Evolutionary conservation across 2,113 vertebrate genomes (phyloP).

Genomic region (Platichthys stellatus): DNA sequence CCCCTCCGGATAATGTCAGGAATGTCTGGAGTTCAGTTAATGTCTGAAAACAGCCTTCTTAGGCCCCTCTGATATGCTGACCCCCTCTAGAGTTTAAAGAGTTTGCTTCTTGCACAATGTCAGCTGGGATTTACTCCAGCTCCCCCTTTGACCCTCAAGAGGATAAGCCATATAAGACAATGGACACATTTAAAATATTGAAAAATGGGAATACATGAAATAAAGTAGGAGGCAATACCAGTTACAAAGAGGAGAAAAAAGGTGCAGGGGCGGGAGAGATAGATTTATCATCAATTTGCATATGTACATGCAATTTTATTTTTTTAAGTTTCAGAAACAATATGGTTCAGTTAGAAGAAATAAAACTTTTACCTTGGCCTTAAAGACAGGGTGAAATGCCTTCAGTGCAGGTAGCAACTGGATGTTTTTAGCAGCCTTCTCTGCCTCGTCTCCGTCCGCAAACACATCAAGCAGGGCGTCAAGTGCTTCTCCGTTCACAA

Average conservation of each 20-base stretch:
- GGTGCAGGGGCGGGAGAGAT: too few relatives aligned
- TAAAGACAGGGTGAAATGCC: slow-evolving; percentile 92
- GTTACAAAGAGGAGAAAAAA: not conserved
- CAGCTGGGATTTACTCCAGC: too few relatives aligned
- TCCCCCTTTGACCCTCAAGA: too few relatives aligned
- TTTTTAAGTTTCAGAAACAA: not conserved
- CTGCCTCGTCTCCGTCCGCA: slow-evolving; percentile 92
- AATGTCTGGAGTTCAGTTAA: too few relatives aligned
- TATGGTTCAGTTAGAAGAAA: not conserved
- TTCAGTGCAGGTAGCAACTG: slow-evolving; percentile 87
- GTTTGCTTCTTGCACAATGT: too few relatives aligned
- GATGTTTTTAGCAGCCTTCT: slow-evolving; percentile 87
- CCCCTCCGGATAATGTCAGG: too few relatives aligned
- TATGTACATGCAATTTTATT: not conserved
- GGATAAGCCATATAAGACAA: too few relatives aligned
- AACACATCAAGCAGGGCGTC: slow-evolving; percentile 97
- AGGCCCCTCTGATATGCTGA: too few relatives aligned
- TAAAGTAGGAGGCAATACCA: not conserved
- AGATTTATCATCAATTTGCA: not conserved
- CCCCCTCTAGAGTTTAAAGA: too few relatives aligned
- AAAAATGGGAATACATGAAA: not conserved
- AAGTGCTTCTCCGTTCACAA: slow-evolving; percentile 92
- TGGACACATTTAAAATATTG: too few relatives aligned
- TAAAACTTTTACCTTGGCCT: slow-evolving; percentile 85
- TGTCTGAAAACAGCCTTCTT: too few relatives aligned